Percentiles rank a stretch among this genome's conserved stretches.
Evolutionary conservation across 1,140 invertebrate genomes (phyloP).

Genomic region (Neodiprion pinetum): DNA sequence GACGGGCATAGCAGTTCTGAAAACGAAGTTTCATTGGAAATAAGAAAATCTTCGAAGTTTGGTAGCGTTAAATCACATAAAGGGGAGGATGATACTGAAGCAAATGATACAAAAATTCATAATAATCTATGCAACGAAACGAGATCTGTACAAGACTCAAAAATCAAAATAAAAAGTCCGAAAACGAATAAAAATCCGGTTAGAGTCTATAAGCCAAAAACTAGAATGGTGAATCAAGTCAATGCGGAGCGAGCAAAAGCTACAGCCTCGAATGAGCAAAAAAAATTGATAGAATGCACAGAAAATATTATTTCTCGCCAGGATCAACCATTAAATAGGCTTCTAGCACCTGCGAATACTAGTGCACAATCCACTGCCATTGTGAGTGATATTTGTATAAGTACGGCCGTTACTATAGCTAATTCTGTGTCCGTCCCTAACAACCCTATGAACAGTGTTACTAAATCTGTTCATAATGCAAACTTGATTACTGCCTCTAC

Average conservation of each 20-base stretch:
- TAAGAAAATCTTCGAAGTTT: not conserved
- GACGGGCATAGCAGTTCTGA: conserved; percentile 1
- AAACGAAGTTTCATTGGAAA: not conserved
- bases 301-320: conserved; percentile 20
- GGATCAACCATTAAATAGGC: conserved; percentile 10
- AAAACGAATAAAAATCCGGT: conserved; percentile 1
- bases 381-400: not conserved
- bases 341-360: conserved; percentile 9
- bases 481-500: not conserved
- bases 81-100: not conserved
- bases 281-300: not conserved
- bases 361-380: not conserved
- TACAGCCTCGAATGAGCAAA: not conserved
- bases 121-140: not conserved
- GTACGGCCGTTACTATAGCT: not conserved
- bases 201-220: conserved; percentile 43
- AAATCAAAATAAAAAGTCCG: not conserved
- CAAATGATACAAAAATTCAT: not conserved
- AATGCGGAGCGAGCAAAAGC: conserved; percentile 36
- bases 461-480: not conserved
- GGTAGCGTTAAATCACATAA: not conserved
- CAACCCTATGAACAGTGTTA: not conserved
- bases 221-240: conserved; percentile 39
- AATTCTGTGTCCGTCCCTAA: not conserved
- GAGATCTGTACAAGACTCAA: not conserved